Evolutionary conservation across 2,797 vertebrate species (phyloP), one percentile per base, ranked within the genome.

Genomic region (Spondyliosoma cantharus): DNA sequence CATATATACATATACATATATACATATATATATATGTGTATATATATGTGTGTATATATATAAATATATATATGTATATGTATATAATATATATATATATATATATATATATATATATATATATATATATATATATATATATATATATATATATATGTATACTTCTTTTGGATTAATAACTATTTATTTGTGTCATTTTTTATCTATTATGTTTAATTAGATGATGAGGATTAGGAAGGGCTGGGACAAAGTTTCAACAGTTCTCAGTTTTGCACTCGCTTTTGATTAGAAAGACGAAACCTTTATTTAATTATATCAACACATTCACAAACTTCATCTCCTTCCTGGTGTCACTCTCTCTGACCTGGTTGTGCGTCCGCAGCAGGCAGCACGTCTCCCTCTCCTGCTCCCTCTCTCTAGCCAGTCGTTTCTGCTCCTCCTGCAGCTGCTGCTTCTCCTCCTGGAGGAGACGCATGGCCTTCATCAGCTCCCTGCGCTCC

Each of bases 401-500:
- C 89, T 98, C 97, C 77, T 94, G 94, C 78, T 90, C 95, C 86
- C 97, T 93, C 83, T 97, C 96, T 86, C 91, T 95, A 91, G 96
- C 94, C 91, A 97, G 91, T 71, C 94, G 95, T 87, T 95, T 97
- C 92, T 97, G 95, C 90, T 97, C 95, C 86, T 97, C 96, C 90
- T 96, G 96, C 74, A 99, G 96, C 81, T 97, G 96, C 46, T 92
- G 83, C 0, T 96, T 96, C 93, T 98, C 97, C 87, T 97, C 96
- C 91, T 98, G 97, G 84, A 99, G 95, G 86, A 96, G 93, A 20
- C 93, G 90, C 90, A 96, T 95, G 86, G 96, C 92, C 77, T 97
- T 96, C 91, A 97, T 91, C 68, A 99, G 92, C 80, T 99, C 97
- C 93, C 96, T 95, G 83, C 97, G 97, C 94, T 99, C 97, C 92